phyloP scores from a whole-genome alignment of 2,888 invertebrate genomes.

The Sesia apiformis region DNA sequence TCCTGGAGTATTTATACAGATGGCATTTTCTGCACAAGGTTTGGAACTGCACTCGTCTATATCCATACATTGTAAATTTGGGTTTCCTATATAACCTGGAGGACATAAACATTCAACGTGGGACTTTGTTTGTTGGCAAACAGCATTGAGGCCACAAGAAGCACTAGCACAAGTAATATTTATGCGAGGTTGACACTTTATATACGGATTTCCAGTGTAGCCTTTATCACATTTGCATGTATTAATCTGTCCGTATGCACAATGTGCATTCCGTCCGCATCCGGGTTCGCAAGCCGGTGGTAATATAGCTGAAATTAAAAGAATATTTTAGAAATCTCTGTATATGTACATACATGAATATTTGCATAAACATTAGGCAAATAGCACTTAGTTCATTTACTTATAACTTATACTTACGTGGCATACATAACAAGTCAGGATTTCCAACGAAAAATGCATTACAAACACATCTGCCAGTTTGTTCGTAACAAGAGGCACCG shows the following conservation, averaged over 20 bases:
- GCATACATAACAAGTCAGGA: constrained; percentile 92
- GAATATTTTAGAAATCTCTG: constrained; percentile 7
- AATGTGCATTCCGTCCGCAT: constrained; percentile 90
- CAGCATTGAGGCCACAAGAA: constrained; percentile 85
- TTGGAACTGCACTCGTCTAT: constrained; percentile 87
- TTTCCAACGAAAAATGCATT: constrained; percentile 92
- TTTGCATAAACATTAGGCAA: no score
- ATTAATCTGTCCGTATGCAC: constrained; percentile 85
- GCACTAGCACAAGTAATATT: constrained; percentile 81
- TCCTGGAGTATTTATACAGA: constrained; percentile 92
- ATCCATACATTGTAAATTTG: constrained; percentile 89
- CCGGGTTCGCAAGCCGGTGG: constrained; percentile 86
- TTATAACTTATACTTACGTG: constrained; percentile 78
- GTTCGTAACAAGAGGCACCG: constrained; percentile 88
- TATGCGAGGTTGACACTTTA: constrained; percentile 81
- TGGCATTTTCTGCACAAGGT: constrained; percentile 88
- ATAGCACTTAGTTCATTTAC: not conserved
- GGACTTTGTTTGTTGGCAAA: constrained; percentile 83
- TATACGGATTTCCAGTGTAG: constrained; percentile 90
- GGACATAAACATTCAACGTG: constrained; percentile 88
- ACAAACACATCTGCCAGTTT: constrained; percentile 88
- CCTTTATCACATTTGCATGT: constrained; percentile 89
- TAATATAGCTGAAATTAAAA: constrained; percentile 77
- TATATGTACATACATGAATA: not conserved
- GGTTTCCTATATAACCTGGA: constrained; percentile 89